Percentiles rank a stretch among this genome's conserved stretches.
phyloP scores from a whole-genome alignment of 23 tunicate genomes.

The Ascidia mentula region DNA sequence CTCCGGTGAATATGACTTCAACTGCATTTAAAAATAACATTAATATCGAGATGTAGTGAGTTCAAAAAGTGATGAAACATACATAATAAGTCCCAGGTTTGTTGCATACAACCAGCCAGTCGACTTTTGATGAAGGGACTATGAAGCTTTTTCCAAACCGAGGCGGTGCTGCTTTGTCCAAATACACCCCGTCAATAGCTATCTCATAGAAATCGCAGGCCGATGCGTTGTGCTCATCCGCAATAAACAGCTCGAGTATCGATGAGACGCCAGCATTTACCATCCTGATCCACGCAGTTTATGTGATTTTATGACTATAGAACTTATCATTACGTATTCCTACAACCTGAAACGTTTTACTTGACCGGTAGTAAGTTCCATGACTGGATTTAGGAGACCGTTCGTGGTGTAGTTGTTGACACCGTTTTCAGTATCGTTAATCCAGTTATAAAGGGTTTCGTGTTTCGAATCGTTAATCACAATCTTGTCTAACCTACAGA shows the following conservation, averaged over 20 bases:
- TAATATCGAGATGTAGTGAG: not conserved
- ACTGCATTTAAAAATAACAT: not conserved
- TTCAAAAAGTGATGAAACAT: not conserved
- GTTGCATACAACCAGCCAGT: slow-evolving; percentile 72
- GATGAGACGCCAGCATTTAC: slow-evolving; percentile 73
- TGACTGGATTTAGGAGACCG: slow-evolving; percentile 50
- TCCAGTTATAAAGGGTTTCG: slow-evolving; percentile 26
- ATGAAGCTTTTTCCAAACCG: slow-evolving; percentile 36
- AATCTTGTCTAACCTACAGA: not conserved
- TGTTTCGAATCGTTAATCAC: not conserved
- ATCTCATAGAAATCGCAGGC: slow-evolving; percentile 49
- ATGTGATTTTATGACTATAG: not conserved
- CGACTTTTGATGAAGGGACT: slow-evolving; percentile 37
- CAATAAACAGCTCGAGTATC: slow-evolving; percentile 30
- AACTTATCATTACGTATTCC: not conserved
- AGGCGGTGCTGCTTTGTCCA: slow-evolving; percentile 27
- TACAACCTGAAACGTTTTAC: slow-evolving; percentile 67
- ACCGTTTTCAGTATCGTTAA: slow-evolving; percentile 9
- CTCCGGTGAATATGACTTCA: not conserved
- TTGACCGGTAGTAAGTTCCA: slow-evolving; percentile 37
- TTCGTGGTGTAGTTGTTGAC: slow-evolving; percentile 60
- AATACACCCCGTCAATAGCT: slow-evolving; percentile 70
- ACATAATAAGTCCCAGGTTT: slow-evolving; percentile 56
- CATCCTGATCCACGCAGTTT: slow-evolving; percentile 22
- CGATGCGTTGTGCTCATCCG: not conserved